Percentiles rank a stretch among this genome's conserved stretches.
phyloP scores from a whole-genome alignment of 2,113 vertebrate species.

The Sapajus apella region DNA sequence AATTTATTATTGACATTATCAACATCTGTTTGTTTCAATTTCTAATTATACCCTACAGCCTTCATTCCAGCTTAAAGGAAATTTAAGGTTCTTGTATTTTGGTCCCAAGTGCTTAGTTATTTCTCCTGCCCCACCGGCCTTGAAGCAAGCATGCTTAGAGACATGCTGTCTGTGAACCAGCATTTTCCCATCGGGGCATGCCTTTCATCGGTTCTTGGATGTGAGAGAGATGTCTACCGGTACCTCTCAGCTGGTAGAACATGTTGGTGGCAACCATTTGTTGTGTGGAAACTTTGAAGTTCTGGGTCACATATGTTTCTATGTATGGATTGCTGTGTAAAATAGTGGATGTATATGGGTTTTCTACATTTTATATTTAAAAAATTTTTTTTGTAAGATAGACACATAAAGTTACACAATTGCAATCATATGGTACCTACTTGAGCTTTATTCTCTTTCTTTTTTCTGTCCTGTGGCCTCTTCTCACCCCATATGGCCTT shows the following conservation, averaged over 20 bases:
- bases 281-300: background rate
- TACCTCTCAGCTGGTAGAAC: background rate
- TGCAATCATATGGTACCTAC: background rate
- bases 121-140: background rate
- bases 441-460: background rate
- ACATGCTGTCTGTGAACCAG: accelerated
- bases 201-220: background rate
- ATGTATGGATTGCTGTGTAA: background rate
- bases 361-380: constrained; percentile 23
- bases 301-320: background rate
- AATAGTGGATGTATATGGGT: background rate
- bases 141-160: background rate
- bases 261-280: background rate
- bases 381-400: background rate
- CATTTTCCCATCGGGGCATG: accelerated
- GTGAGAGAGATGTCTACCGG: background rate
- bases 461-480: background rate
- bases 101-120: background rate
- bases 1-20: constrained; percentile 49
- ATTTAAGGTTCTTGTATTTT: background rate
- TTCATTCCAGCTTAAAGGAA: constrained; percentile 26
- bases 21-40: constrained; percentile 37
- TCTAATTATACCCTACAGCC: constrained; percentile 34
- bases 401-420: background rate
- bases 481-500: background rate